Percentiles rank a stretch among this genome's conserved stretches.
phyloP scores from a whole-genome alignment of 2,888 invertebrate species.

The Leptopilina syphax region DNA sequence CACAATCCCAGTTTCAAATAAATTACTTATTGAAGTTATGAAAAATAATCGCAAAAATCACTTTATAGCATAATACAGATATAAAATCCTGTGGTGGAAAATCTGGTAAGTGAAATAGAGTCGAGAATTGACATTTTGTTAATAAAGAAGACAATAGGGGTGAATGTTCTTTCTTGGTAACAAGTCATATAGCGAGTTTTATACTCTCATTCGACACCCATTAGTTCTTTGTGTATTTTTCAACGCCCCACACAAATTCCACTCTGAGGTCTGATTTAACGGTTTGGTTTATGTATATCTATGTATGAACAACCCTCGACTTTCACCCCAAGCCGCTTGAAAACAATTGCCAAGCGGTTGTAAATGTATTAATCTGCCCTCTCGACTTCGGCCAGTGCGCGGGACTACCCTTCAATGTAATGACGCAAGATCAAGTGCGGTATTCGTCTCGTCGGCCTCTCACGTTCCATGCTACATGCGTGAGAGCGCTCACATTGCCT shows the following conservation, averaged over 20 bases:
- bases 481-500: constrained; percentile 57
- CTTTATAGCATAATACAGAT: no score
- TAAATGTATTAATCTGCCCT: constrained; percentile 67
- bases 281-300: constrained; percentile 6
- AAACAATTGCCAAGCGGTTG: constrained; percentile 69
- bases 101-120: not conserved
- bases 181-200: not conserved
- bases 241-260: constrained; percentile 33
- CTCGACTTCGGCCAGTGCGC: constrained; percentile 48
- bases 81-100: no score
- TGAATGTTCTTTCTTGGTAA: not conserved
- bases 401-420: constrained; percentile 4
- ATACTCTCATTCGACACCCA: constrained; percentile 23
- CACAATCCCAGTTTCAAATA: no score
- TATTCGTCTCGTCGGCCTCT: constrained; percentile 52
- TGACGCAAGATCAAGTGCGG: constrained; percentile 47
- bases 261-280: constrained; percentile 43
- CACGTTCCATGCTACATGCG: constrained; percentile 55
- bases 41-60: no score
- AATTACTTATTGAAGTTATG: no score
- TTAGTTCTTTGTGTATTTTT: constrained; percentile 48
- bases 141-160: not conserved
- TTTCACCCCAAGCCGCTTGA: constrained; percentile 39
- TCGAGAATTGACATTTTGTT: not conserved
- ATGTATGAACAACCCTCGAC: constrained; percentile 39